These are phyloP conservation scores for Empidonax traillii DNA, from an alignment of 2,113 vertebrate genomes.

Conservation along the genomic window DNA sequence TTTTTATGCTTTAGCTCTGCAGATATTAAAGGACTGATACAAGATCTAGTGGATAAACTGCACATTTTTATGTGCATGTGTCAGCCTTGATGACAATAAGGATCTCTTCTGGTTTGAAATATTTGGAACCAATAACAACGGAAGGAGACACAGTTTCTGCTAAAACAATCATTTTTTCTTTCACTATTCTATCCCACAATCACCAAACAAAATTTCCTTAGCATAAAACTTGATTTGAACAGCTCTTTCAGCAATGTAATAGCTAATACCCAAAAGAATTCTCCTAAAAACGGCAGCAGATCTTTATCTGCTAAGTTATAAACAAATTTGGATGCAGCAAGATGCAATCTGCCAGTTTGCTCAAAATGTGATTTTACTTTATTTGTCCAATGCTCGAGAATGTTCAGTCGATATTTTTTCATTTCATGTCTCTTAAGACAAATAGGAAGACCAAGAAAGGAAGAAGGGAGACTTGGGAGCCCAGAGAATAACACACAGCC, in stretches of 20 bases:
- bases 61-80: background rate
- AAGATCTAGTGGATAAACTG: background rate
- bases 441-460: background rate
- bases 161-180: background rate
- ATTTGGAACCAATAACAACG: background rate
- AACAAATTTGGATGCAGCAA: background rate
- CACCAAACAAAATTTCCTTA: background rate
- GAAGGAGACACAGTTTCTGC: background rate
- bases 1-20: background rate
- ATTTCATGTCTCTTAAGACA: background rate
- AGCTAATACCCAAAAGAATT: background rate
- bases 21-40: background rate
- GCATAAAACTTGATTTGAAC: conserved; percentile 20
- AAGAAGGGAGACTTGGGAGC: background rate
- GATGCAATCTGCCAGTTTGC: background rate
- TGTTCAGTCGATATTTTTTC: background rate
- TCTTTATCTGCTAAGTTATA: background rate
- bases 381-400: background rate
- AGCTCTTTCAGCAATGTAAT: background rate
- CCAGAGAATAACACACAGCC: background rate
- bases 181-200: background rate
- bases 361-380: conserved; percentile 2
- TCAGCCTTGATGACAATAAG: background rate
- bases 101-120: background rate
- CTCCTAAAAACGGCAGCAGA: background rate